These are phyloP conservation scores for Vulpes ferrilata DNA, from an alignment of 2,113 vertebrate genomes.

Conservation along the genomic window DNA sequence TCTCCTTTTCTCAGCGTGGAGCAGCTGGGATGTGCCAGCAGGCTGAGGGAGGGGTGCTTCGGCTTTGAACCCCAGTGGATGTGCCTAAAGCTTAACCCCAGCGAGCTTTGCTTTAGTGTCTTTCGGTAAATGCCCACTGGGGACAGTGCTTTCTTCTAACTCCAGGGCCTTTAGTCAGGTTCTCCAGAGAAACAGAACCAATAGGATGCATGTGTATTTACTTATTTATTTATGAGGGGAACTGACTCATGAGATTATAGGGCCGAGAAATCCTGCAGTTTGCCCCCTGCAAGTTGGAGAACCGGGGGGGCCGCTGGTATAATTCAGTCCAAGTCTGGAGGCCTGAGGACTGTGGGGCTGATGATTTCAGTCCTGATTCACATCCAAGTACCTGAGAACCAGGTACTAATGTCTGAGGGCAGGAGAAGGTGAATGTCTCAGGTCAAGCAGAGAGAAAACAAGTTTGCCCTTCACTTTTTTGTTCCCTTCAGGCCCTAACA, in stretches of 20 bases:
- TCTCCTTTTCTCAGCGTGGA: background rate
- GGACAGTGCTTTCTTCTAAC: background rate
- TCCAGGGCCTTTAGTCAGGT: background rate
- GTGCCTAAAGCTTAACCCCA: background rate
- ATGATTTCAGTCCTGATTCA: background rate
- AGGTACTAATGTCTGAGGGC: background rate
- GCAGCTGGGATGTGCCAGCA: too few species aligned
- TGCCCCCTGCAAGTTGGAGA: background rate
- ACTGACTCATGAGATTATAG: background rate
- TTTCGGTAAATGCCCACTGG: too few species aligned
- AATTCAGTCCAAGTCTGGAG: background rate
- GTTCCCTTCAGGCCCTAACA: background rate
- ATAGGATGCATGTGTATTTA: background rate
- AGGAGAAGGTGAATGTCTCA: background rate
- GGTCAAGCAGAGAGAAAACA: background rate
- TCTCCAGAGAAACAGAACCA: background rate
- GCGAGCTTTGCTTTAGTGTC: background rate
- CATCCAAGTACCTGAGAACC: background rate
- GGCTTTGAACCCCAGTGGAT: background rate
- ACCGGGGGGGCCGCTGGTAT: accelerated
- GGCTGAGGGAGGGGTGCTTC: background rate
- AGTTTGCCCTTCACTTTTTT: background rate
- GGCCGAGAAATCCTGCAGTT: background rate
- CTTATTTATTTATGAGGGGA: background rate
- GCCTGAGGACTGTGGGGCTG: background rate